Conservation (phyloP, 2,888 invertebrate genomes). For the Serripes groenlandicus region DNA sequence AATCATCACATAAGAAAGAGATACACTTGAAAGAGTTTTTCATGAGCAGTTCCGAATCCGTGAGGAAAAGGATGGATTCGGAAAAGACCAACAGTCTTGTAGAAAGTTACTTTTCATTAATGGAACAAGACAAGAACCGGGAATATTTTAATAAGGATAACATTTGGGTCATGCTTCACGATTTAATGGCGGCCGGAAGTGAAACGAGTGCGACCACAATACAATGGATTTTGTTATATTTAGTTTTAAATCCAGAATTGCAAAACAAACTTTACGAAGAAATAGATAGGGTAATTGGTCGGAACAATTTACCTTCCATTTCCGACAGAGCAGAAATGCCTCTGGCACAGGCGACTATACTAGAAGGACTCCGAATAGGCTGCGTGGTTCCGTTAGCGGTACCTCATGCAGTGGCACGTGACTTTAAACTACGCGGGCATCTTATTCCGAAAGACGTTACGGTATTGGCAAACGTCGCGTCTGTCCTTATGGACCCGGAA, state of each 20-base stretch:
- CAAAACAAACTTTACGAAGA: conserved; percentile 66
- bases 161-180: conserved; percentile 58
- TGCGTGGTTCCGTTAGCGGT: conserved; percentile 71
- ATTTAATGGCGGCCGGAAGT: conserved; percentile 78
- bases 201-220: conserved; percentile 94
- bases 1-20: background rate
- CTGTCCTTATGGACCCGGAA: conserved; percentile 71
- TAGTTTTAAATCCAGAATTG: conserved; percentile 92
- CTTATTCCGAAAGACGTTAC: conserved; percentile 77
- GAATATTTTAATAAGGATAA: conserved; percentile 49
- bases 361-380: conserved; percentile 76
- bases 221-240: conserved; percentile 93
- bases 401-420: conserved; percentile 71
- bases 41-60: too few relatives aligned
- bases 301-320: conserved; percentile 62
- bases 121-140: background rate
- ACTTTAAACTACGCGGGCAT: conserved; percentile 76
- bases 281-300: conserved; percentile 81
- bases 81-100: conserved; percentile 26
- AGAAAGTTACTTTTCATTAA: background rate
- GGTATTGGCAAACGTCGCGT: conserved; percentile 72
- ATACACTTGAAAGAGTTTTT: too few relatives aligned
- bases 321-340: conserved; percentile 66
- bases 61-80: too few relatives aligned
- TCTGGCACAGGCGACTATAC: conserved; percentile 78